Evolutionary conservation across 2,797 vertebrate species (phyloP), one percentile per base, ranked within the genome.

Genomic region (Eutrigla gurnardus): DNA sequence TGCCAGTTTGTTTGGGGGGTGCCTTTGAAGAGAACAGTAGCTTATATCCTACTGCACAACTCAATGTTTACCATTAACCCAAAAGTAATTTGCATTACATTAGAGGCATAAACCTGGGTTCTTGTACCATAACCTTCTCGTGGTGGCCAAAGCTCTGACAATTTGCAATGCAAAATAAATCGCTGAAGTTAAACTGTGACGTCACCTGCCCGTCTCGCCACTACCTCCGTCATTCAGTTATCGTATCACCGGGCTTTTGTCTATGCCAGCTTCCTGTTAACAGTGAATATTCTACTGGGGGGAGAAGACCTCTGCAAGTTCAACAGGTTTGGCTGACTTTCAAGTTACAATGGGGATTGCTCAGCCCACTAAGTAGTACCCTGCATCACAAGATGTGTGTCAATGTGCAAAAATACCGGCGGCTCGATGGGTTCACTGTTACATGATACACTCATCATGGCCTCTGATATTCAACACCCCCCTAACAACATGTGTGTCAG

Each of bases 81-180:
- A 25, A 25, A 25, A 25, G 25, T 25, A 25, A 25, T 25, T 25
- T 25, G 25, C 25, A 35, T 18, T 25, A 52, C 14, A 32, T 40
- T 4, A 64, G 46, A 49, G 25, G n/a, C 11, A 9, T 4, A 60
- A 3, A 45, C 11, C 6, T 3, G 0, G 32, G 11, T 2, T 35
- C 7, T n/a, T 33, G 42, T 35, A 9, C 13, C 12, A 37, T 6
- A 18, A 32, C 13, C 39, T 39, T 42, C 4, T 58, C 1, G 12
- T 10, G 6, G 3, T 3, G 50, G 15, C 47, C 35, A 39, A 3
- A 66, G 59, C 8, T 53, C 25, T 53, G 10, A n/a, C 15, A 60
- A 40, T 52, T 37, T 47, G 13, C 39, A 39, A 1, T 32, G 13
- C 5, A 47, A 58, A 77, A 53, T 50, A 60, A 62, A 87, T 66